phyloP scores from a whole-genome alignment of 2,113 vertebrate genomes.

The Ammodytes marinus region DNA sequence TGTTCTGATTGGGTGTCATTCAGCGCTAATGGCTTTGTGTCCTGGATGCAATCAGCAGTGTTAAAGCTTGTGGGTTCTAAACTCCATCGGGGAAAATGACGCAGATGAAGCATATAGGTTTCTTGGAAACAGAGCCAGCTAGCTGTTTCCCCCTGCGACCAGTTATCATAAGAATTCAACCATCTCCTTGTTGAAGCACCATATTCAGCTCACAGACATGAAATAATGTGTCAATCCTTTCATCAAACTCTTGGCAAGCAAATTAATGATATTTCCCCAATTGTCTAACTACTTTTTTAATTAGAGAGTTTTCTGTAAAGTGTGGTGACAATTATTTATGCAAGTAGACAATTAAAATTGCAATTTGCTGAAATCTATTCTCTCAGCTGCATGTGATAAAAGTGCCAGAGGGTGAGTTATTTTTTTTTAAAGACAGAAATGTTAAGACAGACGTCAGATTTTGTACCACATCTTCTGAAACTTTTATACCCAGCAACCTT shows the following conservation, averaged over 20 bases:
- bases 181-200: not conserved
- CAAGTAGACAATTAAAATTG: not conserved
- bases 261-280: not conserved
- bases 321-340: not conserved
- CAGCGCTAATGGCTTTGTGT: not conserved
- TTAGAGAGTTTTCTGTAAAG: not conserved
- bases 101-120: not conserved
- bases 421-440: conserved; percentile 37
- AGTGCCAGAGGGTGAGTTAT: conserved; percentile 16
- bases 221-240: conserved; percentile 8
- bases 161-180: not conserved
- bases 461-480: conserved; percentile 13
- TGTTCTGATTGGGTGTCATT: not conserved
- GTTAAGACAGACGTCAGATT: conserved; percentile 30
- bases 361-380: not conserved
- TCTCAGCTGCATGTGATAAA: not conserved
- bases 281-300: not conserved
- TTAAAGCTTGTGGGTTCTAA: not conserved
- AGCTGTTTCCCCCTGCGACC: not conserved
- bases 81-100: not conserved
- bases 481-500: conserved; percentile 27
- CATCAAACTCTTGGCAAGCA: not conserved
- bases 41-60: not conserved
- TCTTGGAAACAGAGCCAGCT: not conserved
- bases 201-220: not conserved